phyloP scores from a whole-genome alignment of 2,888 invertebrate genomes.

The Macrophya alboannulata region DNA sequence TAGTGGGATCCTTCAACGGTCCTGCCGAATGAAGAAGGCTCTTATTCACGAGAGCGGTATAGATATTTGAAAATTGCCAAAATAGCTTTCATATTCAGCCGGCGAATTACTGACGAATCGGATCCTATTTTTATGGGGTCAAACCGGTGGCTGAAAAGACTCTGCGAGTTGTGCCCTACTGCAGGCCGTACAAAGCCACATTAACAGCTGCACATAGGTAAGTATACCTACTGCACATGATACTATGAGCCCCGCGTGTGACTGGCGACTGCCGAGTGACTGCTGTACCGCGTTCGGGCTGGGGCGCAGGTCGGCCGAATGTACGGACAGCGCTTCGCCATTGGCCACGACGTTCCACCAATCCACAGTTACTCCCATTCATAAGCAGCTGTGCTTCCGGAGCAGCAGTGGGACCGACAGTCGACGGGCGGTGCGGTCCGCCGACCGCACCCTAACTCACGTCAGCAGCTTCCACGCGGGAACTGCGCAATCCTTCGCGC shows the following conservation, averaged over 20 bases:
- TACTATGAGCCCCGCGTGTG: neutral
- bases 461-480: constrained; percentile 44
- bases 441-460: constrained; percentile 56
- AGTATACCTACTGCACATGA: neutral
- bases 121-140: neutral
- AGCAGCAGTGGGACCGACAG: constrained; percentile 60
- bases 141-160: neutral
- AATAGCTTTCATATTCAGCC: neutral
- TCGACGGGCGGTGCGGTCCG: constrained; percentile 57
- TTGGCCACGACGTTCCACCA: constrained; percentile 70
- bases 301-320: constrained; percentile 52
- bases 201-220: neutral
- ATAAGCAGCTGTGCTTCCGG: constrained; percentile 71
- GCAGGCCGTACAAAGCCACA: neutral
- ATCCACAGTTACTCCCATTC: constrained; percentile 74
- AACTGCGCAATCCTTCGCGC: constrained; percentile 35
- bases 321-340: constrained; percentile 59
- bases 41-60: neutral
- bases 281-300: constrained; percentile 10
- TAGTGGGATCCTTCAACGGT: neutral
- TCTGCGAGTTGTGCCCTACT: neutral
- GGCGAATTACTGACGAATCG: neutral
- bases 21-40: neutral
- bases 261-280: constrained; percentile 25
- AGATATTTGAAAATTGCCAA: neutral